Evolutionary conservation across 2,113 vertebrate genomes (phyloP).

Genomic region (Sisor rabdophorus): DNA sequence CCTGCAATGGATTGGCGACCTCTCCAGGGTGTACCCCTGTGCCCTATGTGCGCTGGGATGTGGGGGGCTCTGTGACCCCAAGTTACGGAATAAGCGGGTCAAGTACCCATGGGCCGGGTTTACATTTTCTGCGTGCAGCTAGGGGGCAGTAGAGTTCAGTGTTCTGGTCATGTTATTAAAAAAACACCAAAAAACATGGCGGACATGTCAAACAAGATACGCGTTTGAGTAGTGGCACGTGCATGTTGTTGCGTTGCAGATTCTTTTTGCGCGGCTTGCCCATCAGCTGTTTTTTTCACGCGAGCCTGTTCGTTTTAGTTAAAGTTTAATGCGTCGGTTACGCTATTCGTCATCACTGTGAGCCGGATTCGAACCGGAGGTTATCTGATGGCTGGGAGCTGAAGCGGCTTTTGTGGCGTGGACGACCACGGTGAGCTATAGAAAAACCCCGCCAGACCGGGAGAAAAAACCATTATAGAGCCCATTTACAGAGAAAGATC

Average conservation of each 20-base stretch:
- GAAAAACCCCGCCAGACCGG: neutral
- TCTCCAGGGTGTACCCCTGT: too few species aligned
- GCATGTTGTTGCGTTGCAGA: neutral
- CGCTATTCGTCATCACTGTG: neutral
- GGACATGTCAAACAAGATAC: neutral
- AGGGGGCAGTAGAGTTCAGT: constrained; percentile 11
- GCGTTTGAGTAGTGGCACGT: neutral
- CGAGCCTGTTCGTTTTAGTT: neutral
- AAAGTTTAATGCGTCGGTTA: too few species aligned
- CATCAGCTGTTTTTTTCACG: too few species aligned
- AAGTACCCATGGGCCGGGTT: too few species aligned
- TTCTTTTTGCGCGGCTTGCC: too few species aligned
- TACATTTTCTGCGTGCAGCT: neutral
- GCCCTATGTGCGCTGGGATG: too few species aligned
- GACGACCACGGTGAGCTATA: constrained; percentile 40
- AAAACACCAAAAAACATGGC: constrained; percentile 21
- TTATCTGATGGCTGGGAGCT: neutral
- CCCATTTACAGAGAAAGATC: neutral
- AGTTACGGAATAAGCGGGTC: too few species aligned
- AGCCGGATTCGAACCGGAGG: constrained; percentile 41
- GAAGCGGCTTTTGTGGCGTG: neutral
- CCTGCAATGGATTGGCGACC: too few species aligned
- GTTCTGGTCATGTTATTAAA: neutral
- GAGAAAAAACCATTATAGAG: constrained; percentile 25
- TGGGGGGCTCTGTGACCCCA: too few species aligned